These are phyloP conservation scores for Riptortus pedestris DNA, from an alignment of 1,140 invertebrate species.

Conservation along the genomic window DNA sequence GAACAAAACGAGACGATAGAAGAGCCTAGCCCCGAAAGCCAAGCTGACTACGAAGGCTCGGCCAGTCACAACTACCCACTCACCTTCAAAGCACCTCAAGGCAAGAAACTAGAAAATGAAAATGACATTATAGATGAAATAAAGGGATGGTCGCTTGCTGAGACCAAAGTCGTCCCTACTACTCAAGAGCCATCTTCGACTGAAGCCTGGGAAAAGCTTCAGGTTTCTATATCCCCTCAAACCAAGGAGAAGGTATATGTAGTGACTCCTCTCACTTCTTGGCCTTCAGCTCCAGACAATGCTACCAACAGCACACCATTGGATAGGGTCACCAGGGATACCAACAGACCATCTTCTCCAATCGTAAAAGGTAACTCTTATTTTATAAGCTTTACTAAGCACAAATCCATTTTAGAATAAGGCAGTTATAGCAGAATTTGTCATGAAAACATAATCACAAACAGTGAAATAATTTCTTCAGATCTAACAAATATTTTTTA, in stretches of 20 bases:
- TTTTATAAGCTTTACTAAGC: too few species aligned
- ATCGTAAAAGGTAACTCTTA: too few species aligned
- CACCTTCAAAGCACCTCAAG: slow-evolving; percentile 28
- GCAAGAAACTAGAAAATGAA: slow-evolving; percentile 27
- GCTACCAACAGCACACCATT: neutral
- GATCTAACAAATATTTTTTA: too few species aligned
- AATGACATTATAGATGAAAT: slow-evolving; percentile 19
- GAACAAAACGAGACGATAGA: slow-evolving; percentile 30
- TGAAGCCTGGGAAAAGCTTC: slow-evolving; percentile 48
- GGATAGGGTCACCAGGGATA: neutral
- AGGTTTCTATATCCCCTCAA: slow-evolving; percentile 55
- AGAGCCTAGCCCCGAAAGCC: slow-evolving; percentile 1
- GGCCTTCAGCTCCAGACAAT: slow-evolving; percentile 1
- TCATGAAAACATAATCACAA: too few species aligned
- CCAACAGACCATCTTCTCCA: neutral
- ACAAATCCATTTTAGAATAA: too few species aligned
- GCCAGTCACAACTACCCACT: slow-evolving; percentile 40
- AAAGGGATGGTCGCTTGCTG: slow-evolving; percentile 30
- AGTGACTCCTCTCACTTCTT: slow-evolving; percentile 53
- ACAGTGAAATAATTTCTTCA: too few species aligned
- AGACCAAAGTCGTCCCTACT: slow-evolving; percentile 30
- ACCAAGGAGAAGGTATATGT: slow-evolving; percentile 68
- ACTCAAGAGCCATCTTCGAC: slow-evolving; percentile 27
- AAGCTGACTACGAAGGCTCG: slow-evolving; percentile 44
- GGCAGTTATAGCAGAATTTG: too few species aligned